Evolutionary conservation across 2,797 vertebrate species (phyloP).

Genomic region (Peromyscus nudipes): DNA sequence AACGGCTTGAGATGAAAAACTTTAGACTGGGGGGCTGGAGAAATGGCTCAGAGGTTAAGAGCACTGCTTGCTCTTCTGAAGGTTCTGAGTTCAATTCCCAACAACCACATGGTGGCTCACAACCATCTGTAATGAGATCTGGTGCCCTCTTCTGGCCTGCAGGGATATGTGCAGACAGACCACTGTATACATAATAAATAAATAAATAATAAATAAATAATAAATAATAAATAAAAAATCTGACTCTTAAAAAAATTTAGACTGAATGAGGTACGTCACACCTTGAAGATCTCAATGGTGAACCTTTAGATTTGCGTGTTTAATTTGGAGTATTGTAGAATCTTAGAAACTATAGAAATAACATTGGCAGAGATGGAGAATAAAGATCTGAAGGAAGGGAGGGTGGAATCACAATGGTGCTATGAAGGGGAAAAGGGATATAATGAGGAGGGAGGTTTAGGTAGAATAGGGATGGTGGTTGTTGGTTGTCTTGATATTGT

Average conservation of each 20-base stretch:
- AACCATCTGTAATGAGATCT: too few relatives aligned
- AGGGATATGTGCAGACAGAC: too few relatives aligned
- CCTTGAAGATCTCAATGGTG: neutral
- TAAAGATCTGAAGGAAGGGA: neutral
- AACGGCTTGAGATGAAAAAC: neutral
- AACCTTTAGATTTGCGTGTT: neutral
- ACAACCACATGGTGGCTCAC: too few relatives aligned
- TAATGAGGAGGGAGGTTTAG: neutral
- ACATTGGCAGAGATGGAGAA: neutral
- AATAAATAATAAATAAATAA: too few relatives aligned
- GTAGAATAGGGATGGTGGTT: neutral
- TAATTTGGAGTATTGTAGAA: neutral
- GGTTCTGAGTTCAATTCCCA: too few relatives aligned
- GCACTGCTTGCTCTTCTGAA: too few relatives aligned
- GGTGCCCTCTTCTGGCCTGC: too few relatives aligned
- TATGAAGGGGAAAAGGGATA: neutral
- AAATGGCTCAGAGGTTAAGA: too few relatives aligned
- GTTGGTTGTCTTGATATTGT: too few relatives aligned
- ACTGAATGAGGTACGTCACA: neutral
- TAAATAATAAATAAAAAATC: too few relatives aligned
- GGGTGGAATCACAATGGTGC: neutral
- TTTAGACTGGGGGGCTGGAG: neutral
- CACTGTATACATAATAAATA: too few relatives aligned
- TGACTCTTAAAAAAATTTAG: neutral
- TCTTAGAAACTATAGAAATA: neutral